These are phyloP conservation scores for Peromyscus polionotus DNA, from an alignment of 2,113 vertebrate species.

Conservation along the genomic window DNA sequence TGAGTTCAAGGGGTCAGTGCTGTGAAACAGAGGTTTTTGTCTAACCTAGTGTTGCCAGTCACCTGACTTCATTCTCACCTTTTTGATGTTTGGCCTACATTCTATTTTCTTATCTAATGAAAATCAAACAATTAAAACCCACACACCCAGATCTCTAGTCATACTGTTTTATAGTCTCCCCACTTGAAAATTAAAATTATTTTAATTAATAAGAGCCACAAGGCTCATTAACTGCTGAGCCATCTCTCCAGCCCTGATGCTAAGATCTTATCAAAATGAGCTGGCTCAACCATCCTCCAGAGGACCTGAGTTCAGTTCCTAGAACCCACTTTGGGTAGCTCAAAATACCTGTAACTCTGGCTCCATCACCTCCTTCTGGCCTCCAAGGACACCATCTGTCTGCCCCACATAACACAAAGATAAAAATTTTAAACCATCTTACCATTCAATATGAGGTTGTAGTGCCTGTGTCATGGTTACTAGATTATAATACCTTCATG, in stretches of 20 bases:
- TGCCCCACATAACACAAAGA: background rate
- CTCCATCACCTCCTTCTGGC: background rate
- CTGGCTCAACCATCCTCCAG: background rate
- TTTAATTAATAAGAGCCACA: background rate
- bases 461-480: background rate
- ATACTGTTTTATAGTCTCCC: background rate
- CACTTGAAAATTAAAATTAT: background rate
- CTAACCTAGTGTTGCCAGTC: background rate
- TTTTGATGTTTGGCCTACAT: background rate
- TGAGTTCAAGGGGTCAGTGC: background rate
- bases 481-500: background rate
- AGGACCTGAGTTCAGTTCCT: background rate
- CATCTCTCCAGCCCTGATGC: background rate
- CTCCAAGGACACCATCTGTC: background rate
- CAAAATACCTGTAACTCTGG: background rate
- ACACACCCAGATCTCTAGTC: background rate
- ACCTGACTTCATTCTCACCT: background rate
- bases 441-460: background rate
- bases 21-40: background rate
- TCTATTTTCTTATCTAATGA: background rate
- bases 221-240: background rate
- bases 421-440: background rate
- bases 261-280: background rate
- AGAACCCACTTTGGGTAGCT: background rate
- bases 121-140: background rate